Evolutionary conservation across 2,888 invertebrate genomes (phyloP).

Genomic region (Ornithoptera priamus): DNA sequence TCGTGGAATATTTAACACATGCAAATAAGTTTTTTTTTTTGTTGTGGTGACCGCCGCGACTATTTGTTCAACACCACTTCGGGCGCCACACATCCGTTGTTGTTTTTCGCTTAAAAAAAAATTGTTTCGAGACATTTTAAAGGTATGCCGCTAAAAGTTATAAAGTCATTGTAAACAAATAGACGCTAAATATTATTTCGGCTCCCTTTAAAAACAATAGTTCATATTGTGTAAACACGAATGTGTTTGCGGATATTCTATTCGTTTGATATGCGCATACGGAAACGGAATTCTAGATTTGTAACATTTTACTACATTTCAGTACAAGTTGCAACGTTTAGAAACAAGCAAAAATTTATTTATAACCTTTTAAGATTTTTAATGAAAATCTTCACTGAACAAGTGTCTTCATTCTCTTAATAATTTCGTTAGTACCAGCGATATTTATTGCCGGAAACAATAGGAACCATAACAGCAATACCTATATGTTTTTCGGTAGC

Average conservation of each 20-base stretch:
- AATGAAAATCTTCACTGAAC: too few species aligned
- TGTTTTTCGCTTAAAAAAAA: conserved; percentile 23
- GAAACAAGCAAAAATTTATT: too few species aligned
- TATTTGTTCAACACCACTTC: conserved; percentile 25
- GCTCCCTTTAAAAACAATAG: conserved; percentile 12
- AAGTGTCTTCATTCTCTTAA: too few species aligned
- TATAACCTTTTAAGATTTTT: too few species aligned
- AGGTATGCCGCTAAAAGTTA: conserved; percentile 28
- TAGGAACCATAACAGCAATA: too few species aligned
- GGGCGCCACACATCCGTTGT: conserved; percentile 27
- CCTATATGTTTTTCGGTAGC: too few species aligned
- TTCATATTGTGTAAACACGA: conserved; percentile 22
- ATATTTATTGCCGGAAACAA: too few species aligned
- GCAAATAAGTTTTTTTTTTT: conserved; percentile 33
- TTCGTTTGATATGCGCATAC: not conserved
- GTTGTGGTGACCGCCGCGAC: conserved; percentile 11
- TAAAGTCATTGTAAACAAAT: conserved; percentile 21
- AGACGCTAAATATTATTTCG: conserved; percentile 19
- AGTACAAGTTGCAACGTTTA: too few species aligned
- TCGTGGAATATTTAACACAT: conserved; percentile 32
- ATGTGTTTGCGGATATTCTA: not conserved
- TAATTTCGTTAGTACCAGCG: too few species aligned
- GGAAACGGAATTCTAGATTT: conserved; percentile 10
- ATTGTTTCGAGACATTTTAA: conserved; percentile 7
- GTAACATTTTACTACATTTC: too few species aligned